A percentile compares a stretch with the other conserved stretches of the same genome.
Conservation (phyloP, 2,888 invertebrate genomes). For the Coenonympha glycerion region DNA sequence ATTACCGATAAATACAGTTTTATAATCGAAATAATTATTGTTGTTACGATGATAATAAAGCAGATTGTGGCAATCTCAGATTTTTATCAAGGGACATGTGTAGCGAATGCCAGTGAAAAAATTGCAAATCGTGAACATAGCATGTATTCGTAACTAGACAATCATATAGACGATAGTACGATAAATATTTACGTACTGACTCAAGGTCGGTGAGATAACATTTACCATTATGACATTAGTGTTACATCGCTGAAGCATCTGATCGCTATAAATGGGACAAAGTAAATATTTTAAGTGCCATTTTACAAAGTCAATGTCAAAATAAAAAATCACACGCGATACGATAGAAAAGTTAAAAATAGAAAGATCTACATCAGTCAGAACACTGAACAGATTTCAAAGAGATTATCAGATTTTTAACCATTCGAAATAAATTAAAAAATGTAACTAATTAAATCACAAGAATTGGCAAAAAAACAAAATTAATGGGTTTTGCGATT, state of each 20-base stretch:
- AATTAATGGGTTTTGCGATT: too few relatives aligned
- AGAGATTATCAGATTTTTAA: too few relatives aligned
- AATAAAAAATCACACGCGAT: neutral
- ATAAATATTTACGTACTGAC: constrained; percentile 41
- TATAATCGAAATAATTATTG: neutral
- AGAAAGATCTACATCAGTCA: too few relatives aligned
- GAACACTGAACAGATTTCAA: too few relatives aligned
- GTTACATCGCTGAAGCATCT: neutral
- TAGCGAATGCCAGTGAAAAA: neutral
- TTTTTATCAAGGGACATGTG: constrained; percentile 1
- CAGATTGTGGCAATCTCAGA: constrained; percentile 4
- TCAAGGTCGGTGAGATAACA: constrained; percentile 50
- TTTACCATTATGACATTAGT: constrained; percentile 25
- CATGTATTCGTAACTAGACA: neutral
- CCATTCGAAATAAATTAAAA: too few relatives aligned
- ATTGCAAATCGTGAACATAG: neutral
- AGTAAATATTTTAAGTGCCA: neutral
- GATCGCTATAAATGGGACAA: neutral
- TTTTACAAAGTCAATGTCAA: too few relatives aligned
- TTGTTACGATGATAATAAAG: neutral
- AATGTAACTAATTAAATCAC: too few relatives aligned
- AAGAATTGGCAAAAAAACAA: too few relatives aligned
- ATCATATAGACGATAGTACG: constrained; percentile 20
- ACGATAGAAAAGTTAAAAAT: too few relatives aligned
- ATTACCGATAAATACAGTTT: neutral